phyloP scores from a whole-genome alignment of 2,113 vertebrate genomes.

The Tinamus guttatus region DNA sequence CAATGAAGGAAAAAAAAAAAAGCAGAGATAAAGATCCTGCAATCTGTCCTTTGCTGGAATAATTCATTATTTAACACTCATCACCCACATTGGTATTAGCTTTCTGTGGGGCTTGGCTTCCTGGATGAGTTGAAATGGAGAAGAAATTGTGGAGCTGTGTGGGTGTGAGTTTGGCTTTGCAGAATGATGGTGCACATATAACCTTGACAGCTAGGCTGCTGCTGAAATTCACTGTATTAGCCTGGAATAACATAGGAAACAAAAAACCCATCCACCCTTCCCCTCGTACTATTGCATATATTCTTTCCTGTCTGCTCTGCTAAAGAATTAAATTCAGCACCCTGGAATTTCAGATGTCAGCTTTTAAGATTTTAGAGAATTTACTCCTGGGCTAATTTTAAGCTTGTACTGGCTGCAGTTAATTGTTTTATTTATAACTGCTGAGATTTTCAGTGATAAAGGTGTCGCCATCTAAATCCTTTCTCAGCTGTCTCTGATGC shows the following conservation, averaged over 20 bases:
- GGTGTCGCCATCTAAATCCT: slow-evolving; percentile 5
- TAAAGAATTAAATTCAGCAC: neutral
- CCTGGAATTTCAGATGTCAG: slow-evolving; percentile 27
- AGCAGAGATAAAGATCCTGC: neutral
- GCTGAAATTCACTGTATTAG: slow-evolving; percentile 34
- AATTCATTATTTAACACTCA: slow-evolving; percentile 48
- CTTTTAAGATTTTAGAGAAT: slow-evolving; percentile 28
- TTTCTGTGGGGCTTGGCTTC: slow-evolving; percentile 23
- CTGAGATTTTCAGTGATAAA: slow-evolving; percentile 1
- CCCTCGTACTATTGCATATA: neutral
- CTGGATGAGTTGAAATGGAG: neutral
- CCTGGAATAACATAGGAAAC: neutral
- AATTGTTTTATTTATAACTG: slow-evolving; percentile 45
- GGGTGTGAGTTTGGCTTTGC: slow-evolving; percentile 59
- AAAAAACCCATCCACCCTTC: neutral
- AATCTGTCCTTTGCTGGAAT: slow-evolving; percentile 26
- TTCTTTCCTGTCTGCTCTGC: neutral
- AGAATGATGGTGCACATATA: slow-evolving; percentile 36
- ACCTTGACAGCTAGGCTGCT: slow-evolving; percentile 30
- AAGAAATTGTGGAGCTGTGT: slow-evolving; percentile 6
- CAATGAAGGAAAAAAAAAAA: neutral
- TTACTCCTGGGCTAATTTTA: slow-evolving; percentile 44
- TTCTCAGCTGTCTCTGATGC: neutral
- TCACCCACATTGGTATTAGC: slow-evolving; percentile 19
- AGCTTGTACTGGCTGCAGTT: slow-evolving; percentile 7